These are phyloP conservation scores for Pammene aurita DNA, from an alignment of 2,888 invertebrate genomes.

Conservation along the genomic window DNA sequence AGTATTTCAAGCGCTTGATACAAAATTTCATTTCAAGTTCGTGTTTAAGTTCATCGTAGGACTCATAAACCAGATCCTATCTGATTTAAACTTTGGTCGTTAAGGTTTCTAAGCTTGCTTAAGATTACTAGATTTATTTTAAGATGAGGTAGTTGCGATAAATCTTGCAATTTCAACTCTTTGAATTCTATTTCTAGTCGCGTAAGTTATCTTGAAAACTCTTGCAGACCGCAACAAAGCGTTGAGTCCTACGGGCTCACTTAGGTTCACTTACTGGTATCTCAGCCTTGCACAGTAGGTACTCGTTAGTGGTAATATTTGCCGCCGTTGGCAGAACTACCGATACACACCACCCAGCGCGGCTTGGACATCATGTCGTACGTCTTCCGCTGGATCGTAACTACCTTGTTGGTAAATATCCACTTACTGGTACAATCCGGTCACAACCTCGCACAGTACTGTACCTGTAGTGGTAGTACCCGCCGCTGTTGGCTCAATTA, in stretches of 20 bases:
- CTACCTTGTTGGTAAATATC: neutral
- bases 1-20: neutral
- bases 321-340: neutral
- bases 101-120: conserved; percentile 6
- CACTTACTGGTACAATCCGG: conserved; percentile 69
- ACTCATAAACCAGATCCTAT: neutral
- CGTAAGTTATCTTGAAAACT: too few species aligned
- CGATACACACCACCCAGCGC: conserved; percentile 57
- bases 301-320: conserved; percentile 99
- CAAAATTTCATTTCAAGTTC: neutral
- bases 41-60: neutral
- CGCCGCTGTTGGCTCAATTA: conserved; percentile 99
- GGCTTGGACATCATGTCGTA: neutral
- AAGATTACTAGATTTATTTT: conserved; percentile 6
- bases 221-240: too few species aligned
- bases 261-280: too few species aligned
- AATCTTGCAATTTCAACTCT: neutral
- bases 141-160: too few species aligned
- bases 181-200: neutral
- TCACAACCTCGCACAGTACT: conserved; percentile 89
- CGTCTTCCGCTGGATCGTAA: neutral
- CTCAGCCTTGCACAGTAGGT: conserved; percentile 92
- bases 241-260: too few species aligned
- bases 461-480: conserved; percentile 99
- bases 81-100: conserved; percentile 12